Evolutionary conservation across 2,797 vertebrate species (phyloP), one percentile per base, ranked within the genome.

Genomic region (Tangara arthus): DNA sequence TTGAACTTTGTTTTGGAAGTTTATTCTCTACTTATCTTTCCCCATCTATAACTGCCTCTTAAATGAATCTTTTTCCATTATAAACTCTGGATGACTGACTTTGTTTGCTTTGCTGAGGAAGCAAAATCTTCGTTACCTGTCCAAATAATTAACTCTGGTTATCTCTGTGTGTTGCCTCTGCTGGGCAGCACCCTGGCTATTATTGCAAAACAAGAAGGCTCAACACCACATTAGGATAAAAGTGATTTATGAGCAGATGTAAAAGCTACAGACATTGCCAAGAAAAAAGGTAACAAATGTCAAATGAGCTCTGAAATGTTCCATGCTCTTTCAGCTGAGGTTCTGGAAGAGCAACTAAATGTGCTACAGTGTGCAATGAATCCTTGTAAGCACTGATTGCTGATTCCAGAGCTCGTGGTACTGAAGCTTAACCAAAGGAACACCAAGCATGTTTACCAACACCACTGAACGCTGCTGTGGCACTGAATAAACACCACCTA

Each of bases 361-460:
- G 15, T 26, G 49, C 24, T 42, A 3, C 34, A 42, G 7, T 30
- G 12, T 34, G 52, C 53, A 22, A 22, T 68, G 49, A 15, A n/a
- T 35, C 69, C 59, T 60, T 89, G 52, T 79, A 90, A 70, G 8
- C 44, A 34, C 42, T 21, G 34, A 47, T 20, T 46, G 61, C 55
- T 71, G 46, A 88, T 82, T 91, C 90, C 78, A 90, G 76, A 66
- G 70, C 72, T 87, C n/a, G 4, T 53, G 85, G 66, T 88, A 46
- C 69, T 69, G 81, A 82, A 79, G 68, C 83, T 82, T 78, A 72
- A 88, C 69, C 72, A 91, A 95, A 94, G 28, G 78, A 93, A 72
- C 87, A 35, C 17, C 47, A 30, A 89, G n/a, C 1, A 9, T 64
- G 50, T 94, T 91, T 84, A 82, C 77, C 73, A 65, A 94, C 82